phyloP scores from a whole-genome alignment of 1,140 invertebrate genomes.

The Orchesella cincta region DNA sequence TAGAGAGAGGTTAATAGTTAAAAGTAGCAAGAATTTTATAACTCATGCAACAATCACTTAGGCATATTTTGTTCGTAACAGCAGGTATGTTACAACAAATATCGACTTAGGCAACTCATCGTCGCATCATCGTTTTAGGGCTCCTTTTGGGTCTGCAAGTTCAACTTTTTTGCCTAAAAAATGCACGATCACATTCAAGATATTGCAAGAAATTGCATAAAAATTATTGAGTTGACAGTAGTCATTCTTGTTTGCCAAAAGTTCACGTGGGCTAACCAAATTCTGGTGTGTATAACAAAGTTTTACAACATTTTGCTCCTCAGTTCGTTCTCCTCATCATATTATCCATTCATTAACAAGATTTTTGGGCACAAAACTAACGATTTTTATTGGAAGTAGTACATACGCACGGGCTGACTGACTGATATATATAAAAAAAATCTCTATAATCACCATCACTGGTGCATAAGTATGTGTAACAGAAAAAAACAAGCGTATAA shows the following conservation, averaged over 20 bases:
- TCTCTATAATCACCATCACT: not conserved
- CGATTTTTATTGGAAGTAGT: too few species aligned
- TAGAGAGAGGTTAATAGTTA: too few species aligned
- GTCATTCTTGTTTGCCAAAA: too few species aligned
- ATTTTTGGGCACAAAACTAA: not conserved
- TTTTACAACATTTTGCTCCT: not conserved
- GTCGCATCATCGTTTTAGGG: not conserved
- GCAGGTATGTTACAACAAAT: constrained; percentile 4
- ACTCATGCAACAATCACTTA: too few species aligned
- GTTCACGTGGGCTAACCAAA: too few species aligned
- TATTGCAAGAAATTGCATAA: not conserved
- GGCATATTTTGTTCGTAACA: too few species aligned
- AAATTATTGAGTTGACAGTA: too few species aligned
- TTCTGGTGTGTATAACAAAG: not conserved
- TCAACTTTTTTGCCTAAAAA: constrained; percentile 3
- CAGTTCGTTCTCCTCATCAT: not conserved
- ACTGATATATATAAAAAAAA: not conserved
- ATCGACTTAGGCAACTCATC: not conserved
- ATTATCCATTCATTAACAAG: constrained; percentile 1
- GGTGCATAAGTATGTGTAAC: not conserved
- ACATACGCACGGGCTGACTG: not conserved
- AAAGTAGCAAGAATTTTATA: too few species aligned
- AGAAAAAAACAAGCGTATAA: not conserved
- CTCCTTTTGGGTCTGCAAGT: not conserved
- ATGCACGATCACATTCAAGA: too few species aligned